Percentiles rank a stretch among this genome's conserved stretches.
Conservation (phyloP, 2,797 vertebrate species). For the Danio kyathit region DNA sequence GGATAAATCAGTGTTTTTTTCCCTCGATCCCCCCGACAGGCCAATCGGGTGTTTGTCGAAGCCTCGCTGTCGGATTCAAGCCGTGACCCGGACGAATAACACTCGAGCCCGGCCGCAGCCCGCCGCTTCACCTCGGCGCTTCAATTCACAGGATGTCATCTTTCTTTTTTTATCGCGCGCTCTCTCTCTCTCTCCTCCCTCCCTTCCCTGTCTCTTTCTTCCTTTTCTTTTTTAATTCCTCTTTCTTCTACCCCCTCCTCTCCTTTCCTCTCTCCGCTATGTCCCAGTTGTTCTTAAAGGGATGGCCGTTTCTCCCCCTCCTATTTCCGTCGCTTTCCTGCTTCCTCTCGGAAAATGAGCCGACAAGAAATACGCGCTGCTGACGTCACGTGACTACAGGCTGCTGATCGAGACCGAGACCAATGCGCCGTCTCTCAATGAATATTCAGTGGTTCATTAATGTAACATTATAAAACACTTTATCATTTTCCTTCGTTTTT, state of each 20-base stretch:
- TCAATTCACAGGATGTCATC: constrained; percentile 84
- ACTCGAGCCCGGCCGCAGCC: constrained; percentile 81
- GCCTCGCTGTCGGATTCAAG: constrained; percentile 83
- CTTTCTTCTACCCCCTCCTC: constrained; percentile 85
- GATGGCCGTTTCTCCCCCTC: constrained; percentile 73
- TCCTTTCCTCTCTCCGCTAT: constrained; percentile 81
- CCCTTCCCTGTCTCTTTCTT: constrained; percentile 81
- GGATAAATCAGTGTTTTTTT: constrained; percentile 73
- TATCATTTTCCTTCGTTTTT: too few relatives aligned
- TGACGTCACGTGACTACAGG: not conserved
- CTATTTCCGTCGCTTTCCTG: constrained; percentile 72
- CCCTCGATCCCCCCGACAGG: constrained; percentile 74
- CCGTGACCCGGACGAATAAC: constrained; percentile 78
- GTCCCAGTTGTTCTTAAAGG: constrained; percentile 86
- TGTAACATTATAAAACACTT: not conserved
- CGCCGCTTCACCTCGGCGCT: constrained; percentile 82
- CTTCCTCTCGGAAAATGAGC: constrained; percentile 63
- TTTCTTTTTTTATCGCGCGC: constrained; percentile 86
- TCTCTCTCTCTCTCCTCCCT: constrained; percentile 77
- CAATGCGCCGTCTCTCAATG: not conserved
- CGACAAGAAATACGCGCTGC: constrained; percentile 68
- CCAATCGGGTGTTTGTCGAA: constrained; percentile 83
- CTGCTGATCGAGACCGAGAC: not conserved
- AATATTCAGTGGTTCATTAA: not conserved
- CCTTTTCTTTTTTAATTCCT: constrained; percentile 87